Evolutionary conservation across 2,113 vertebrate species (phyloP), one percentile per base, ranked within the genome.

Genomic region (Phyllopteryx taeniolatus): DNA sequence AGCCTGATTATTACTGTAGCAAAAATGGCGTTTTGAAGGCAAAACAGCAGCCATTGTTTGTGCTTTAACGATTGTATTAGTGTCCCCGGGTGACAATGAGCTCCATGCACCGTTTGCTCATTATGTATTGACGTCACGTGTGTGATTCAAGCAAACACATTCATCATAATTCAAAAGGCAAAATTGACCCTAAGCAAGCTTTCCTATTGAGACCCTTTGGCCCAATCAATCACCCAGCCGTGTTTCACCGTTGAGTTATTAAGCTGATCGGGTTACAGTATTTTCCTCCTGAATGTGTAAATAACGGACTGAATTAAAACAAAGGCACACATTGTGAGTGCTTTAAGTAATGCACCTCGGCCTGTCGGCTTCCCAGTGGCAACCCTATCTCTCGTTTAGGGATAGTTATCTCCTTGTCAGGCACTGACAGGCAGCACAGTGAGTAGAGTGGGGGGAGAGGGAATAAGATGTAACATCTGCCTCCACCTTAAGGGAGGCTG

Each of bases 391-490:
- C 75, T 87, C 70, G 63, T 83, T 78, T 69, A 66, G 46, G 70
- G 82, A 83, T 83, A 74, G 83, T 87, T 82, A 90, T 89, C 86
- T 82, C 46, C 79, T 74, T 87, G 84, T 86, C 85, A 83, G 69
- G 66, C 73, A 7, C 73, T 79, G 80, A 81, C 82, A 39, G 2
- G 35, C 35, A 80, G 75, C 71, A 68, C 67, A 63, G 56, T 31
- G 39, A 63, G 42, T 71, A 31, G 22, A 31, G 13, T 59, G 31
- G 27, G 31, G 62, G n/a, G 68, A 42, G 56, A 56, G 59, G 70
- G 53, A 33, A n/a, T 60, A 63, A 70, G 46, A 53, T 65, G 78
- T 70, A 67, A 68, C 82, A 82, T 75, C 83, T 73, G 71, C 85
- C 85, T 73, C 63, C 76, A 81, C 77, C 76, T 87, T 84, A 2